Base-by-base conservation (phyloP, 2,797 vertebrate genomes). In the Chaunax sp. region DNA sequence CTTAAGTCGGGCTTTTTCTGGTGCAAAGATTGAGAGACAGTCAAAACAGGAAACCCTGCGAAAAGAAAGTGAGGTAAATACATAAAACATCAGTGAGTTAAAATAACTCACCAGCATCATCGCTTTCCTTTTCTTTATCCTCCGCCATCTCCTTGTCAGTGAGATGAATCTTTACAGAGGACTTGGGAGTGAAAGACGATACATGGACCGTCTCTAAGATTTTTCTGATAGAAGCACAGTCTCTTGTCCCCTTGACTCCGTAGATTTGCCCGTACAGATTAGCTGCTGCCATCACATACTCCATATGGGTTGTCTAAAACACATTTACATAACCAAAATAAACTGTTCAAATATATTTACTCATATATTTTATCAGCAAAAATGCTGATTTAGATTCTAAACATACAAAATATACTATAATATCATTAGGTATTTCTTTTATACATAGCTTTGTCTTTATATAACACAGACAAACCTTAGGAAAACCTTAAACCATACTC, bases 271-370 rank as follows among this genome's bases (percentile, higher is more conserved):
- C 94, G 5, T 95, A 95, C 38, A 98, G 91, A 75, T 89, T 93
- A 45, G 96, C 95, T 19, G 95, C 93, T 0, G 95, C 93, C 82
- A 94, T 54, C 47, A 98, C 74, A 18, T 93, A 98, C 2, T 92
- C 92, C 88, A 95, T 68, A 55, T 97, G 95, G 4, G 76, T 84
- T 12, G 80, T 75, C 97, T 89, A 19, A 73, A 77, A 79, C 11
- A 81, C 46, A 66, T 6, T n/a, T n/a, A 12, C 28, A 67, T 35
- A 1, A 41, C n/a, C 40, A 59, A 49, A 20, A 53, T 4, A 22
- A 35, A 72, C 25, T 19, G 5, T 12, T 46, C 1, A n/a, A 40
- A 23, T 23, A 7, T 14, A n/a, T 38, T 3, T 9, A 22, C 19
- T 61, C 2, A 40, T 35, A 2, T 54, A 46, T 2, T 5, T 35